phyloP scores from a whole-genome alignment of 2,113 vertebrate species.

The Tautogolabrus adspersus region DNA sequence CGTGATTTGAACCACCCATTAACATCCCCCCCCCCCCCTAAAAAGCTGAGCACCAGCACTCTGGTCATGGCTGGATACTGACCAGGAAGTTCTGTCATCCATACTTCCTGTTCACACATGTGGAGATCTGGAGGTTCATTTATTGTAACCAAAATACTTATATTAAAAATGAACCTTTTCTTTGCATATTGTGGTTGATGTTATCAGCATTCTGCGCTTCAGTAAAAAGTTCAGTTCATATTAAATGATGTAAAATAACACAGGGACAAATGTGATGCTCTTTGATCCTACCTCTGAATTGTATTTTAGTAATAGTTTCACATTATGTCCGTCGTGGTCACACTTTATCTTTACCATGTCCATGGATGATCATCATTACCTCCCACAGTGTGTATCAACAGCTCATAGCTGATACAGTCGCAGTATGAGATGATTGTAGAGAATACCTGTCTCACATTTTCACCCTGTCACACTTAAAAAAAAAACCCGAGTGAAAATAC shows the following conservation, averaged over 20 bases:
- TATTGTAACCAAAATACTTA: not conserved
- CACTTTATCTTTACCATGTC: constrained; percentile 38
- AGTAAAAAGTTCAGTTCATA: not conserved
- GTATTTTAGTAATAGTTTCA: constrained; percentile 45
- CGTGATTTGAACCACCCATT: constrained; percentile 66
- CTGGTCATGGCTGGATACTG: constrained; percentile 38
- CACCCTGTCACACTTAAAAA: constrained; percentile 8
- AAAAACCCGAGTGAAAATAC: constrained; percentile 28
- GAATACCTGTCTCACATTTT: constrained; percentile 39
- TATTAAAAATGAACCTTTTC: not conserved
- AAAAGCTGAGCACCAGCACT: constrained; percentile 45
- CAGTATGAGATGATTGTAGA: constrained; percentile 53
- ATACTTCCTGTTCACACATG: constrained; percentile 55
- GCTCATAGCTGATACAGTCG: constrained; percentile 53
- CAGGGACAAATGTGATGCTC: not conserved
- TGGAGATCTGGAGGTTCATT: constrained; percentile 10
- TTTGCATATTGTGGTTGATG: not conserved
- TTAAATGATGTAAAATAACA: not conserved
- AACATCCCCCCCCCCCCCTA: constrained; percentile 36
- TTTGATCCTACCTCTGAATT: constrained; percentile 2
- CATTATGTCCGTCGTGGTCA: constrained; percentile 49
- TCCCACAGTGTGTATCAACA: constrained; percentile 27
- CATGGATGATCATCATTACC: constrained; percentile 57
- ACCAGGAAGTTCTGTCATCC: constrained; percentile 59
- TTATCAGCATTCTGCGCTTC: not conserved